A percentile compares a stretch with the other conserved stretches of the same genome.
phyloP scores from a whole-genome alignment of 30 jellyfish, hydroid and myxozoan species.

The Hydractinia symbiolongicarpus region DNA sequence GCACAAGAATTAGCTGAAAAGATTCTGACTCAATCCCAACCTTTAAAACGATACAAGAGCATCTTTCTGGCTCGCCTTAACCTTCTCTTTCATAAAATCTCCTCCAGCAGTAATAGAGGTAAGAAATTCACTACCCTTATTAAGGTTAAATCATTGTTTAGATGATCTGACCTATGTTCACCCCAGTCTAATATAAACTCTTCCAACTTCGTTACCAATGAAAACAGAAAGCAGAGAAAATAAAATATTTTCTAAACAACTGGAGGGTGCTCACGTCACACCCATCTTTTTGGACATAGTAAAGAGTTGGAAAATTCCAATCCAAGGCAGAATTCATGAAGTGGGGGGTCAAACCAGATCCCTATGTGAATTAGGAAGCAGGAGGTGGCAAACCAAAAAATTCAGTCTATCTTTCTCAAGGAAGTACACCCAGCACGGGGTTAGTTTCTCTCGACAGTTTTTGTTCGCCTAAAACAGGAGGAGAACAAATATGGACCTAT shows the following conservation, averaged over 20 bases:
- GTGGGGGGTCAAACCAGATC: neutral
- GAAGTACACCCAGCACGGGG: neutral
- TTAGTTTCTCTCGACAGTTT: neutral
- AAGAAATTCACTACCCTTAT: no score
- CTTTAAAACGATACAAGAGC: neutral
- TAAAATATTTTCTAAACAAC: neutral
- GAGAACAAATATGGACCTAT: neutral
- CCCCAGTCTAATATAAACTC: neutral
- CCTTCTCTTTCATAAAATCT: no score
- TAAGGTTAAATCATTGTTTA: neutral
- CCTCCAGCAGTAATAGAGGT: neutral
- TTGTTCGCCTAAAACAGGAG: neutral
- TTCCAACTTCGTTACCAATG: neutral
- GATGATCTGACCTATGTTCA: neutral
- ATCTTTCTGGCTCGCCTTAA: no score
- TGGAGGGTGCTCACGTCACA: neutral
- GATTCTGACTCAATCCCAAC: neutral
- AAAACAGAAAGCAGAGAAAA: neutral
- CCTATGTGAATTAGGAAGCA: neutral
- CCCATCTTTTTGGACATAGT: neutral
- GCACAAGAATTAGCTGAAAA: neutral
- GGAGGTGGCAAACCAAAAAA: neutral
- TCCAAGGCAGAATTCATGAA: neutral
- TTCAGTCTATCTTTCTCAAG: neutral
- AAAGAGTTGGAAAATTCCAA: slow-evolving; percentile 10